A percentile compares a stretch with the other conserved stretches of the same genome.
These are phyloP conservation scores for Corvus moneduloides DNA, from an alignment of 2,113 vertebrate species.

Conservation along the genomic window DNA sequence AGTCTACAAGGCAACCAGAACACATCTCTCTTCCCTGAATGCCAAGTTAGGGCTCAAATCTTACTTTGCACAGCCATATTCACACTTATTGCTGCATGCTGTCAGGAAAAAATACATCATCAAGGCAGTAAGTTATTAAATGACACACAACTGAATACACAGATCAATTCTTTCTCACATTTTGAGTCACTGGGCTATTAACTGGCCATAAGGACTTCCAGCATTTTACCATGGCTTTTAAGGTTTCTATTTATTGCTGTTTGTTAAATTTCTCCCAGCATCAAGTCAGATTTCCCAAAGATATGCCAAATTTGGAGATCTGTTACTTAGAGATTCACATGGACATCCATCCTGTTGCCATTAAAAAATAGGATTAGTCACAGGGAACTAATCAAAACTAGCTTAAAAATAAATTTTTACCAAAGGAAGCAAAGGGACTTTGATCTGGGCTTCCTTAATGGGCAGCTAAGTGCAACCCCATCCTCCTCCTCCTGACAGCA, in stretches of 20 bases:
- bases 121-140: neutral
- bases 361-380: slow-evolving; percentile 8
- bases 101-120: neutral
- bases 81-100: neutral
- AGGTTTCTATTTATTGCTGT: neutral
- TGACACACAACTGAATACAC: neutral
- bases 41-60: neutral
- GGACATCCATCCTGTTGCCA: neutral
- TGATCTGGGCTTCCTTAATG: neutral
- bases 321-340: neutral
- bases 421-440: neutral
- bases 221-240: neutral
- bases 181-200: neutral
- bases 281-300: neutral
- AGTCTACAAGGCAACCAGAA: neutral
- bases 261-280: neutral
- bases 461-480: neutral
- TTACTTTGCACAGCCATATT: neutral
- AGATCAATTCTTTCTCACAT: neutral
- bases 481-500: neutral
- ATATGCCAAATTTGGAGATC: neutral
- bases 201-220: neutral
- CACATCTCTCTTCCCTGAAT: neutral
- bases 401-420: neutral
- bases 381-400: neutral